Conservation (phyloP, 2,888 invertebrate species). For the Mimachlamys varia region DNA sequence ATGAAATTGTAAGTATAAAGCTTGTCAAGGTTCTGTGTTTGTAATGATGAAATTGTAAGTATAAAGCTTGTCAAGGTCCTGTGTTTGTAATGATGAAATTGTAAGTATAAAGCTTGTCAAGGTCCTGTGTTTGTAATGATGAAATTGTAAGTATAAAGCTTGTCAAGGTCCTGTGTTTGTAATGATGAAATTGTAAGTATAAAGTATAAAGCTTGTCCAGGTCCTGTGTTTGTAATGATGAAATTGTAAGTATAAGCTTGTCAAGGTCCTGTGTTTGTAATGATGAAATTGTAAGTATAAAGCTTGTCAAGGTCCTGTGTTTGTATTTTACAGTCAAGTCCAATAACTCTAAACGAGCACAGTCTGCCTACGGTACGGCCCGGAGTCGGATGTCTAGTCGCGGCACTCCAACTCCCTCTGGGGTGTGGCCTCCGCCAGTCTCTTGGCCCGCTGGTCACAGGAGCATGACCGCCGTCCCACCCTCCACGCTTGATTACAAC, state of each 20-base stretch:
- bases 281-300: too few relatives aligned
- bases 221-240: neutral
- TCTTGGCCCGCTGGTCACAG: conserved; percentile 73
- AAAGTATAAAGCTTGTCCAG: too few relatives aligned
- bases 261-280: too few relatives aligned
- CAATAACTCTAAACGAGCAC: conserved; percentile 59
- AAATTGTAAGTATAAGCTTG: too few relatives aligned
- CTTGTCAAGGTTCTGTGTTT: neutral
- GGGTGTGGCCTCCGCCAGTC: conserved; percentile 71
- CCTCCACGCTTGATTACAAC: conserved; percentile 49
- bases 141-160: too few relatives aligned
- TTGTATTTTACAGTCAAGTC: conserved; percentile 44
- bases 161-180: too few relatives aligned
- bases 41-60: neutral
- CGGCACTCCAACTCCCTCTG: conserved; percentile 63
- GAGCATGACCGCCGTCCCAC: conserved; percentile 67
- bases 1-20: too few relatives aligned
- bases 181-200: too few relatives aligned
- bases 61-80: neutral
- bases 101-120: too few relatives aligned
- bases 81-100: neutral
- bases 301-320: neutral
- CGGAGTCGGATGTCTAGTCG: conserved; percentile 59
- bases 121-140: neutral
- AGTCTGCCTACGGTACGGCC: conserved; percentile 62